These are phyloP conservation scores for Myotis myotis DNA, from an alignment of 2,797 vertebrate genomes.

Conservation along the genomic window DNA sequence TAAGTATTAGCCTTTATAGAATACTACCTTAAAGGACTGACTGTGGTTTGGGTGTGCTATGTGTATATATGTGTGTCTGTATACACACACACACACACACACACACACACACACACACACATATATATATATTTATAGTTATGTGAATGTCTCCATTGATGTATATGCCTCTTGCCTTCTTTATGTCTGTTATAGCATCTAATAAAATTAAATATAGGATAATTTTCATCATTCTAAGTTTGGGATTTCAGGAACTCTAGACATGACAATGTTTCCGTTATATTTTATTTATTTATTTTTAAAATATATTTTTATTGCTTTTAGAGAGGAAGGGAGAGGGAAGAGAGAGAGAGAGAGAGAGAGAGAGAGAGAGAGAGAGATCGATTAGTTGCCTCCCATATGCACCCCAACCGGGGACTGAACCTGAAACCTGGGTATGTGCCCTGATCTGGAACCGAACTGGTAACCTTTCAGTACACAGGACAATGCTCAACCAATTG, in stretches of 20 bases:
- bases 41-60: background rate
- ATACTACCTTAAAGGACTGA: background rate
- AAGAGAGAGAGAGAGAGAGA: no score
- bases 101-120: background rate
- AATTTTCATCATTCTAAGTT: conserved; percentile 9
- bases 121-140: background rate
- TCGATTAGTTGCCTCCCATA: background rate
- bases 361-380: no score
- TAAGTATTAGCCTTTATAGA: background rate
- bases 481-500: background rate
- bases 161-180: background rate
- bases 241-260: background rate
- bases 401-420: background rate
- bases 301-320: background rate
- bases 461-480: background rate
- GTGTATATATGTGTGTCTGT: background rate
- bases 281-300: conserved; percentile 33
- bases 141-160: background rate
- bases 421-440: background rate
- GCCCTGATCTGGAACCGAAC: background rate
- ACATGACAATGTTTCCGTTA: background rate
- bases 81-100: background rate
- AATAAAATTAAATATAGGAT: conserved; percentile 24
- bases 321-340: background rate
- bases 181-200: background rate